Conservation (phyloP, 2,113 vertebrate genomes). For the Rhinopomastus cyanomelas region DNA sequence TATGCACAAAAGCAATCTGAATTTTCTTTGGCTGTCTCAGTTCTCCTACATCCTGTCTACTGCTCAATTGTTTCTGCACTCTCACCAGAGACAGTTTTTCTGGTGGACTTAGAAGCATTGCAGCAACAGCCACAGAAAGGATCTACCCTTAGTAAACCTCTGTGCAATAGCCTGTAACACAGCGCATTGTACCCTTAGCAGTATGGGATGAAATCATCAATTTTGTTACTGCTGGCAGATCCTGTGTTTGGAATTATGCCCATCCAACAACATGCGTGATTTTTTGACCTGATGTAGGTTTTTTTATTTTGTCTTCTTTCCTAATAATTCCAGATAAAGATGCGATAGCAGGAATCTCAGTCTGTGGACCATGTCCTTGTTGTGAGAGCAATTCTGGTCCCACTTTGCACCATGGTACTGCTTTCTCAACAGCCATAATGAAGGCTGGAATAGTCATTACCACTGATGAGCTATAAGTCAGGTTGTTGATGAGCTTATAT, state of each 20-base stretch:
- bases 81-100: not conserved
- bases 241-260: not conserved
- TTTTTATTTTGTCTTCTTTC: constrained; percentile 33
- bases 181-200: not conserved
- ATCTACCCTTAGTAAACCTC: not conserved
- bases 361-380: not conserved
- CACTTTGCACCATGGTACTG: rapidly evolving
- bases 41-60: not conserved
- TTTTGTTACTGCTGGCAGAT: not conserved
- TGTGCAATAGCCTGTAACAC: not conserved
- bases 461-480: rapidly evolving
- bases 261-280: not conserved
- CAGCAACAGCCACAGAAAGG: not conserved
- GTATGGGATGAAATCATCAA: not conserved
- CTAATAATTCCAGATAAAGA: constrained; percentile 37
- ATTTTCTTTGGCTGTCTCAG: not conserved
- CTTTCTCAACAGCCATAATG: not conserved
- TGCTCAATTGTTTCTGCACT: not conserved
- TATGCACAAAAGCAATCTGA: not conserved
- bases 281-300: not conserved
- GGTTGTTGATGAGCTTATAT: not conserved
- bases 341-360: not conserved
- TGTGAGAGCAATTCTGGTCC: not conserved
- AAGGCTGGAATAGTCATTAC: not conserved
- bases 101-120: not conserved